Conservation (phyloP, 2,888 invertebrate genomes). For the Trichopria drosophilae region DNA sequence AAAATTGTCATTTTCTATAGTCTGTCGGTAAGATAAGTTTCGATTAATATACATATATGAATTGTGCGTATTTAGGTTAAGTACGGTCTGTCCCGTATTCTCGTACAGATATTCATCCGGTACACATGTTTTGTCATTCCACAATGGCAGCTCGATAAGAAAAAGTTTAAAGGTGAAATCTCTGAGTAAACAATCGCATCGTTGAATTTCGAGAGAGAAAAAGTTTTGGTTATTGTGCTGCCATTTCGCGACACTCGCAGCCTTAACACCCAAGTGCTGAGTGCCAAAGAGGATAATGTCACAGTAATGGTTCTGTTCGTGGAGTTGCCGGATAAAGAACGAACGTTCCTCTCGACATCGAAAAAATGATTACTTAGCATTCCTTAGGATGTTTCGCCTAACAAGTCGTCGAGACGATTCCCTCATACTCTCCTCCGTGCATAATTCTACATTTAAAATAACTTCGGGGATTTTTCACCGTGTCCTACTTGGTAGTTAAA, state of each 20-base stretch:
- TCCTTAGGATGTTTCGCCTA: conserved; percentile 43
- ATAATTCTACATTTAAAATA: too few species aligned
- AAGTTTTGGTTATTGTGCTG: conserved; percentile 15
- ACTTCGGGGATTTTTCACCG: too few species aligned
- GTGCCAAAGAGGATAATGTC: conserved; percentile 50
- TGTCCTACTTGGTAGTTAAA: too few species aligned
- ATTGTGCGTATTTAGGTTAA: too few species aligned
- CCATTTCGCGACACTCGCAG: conserved; percentile 23
- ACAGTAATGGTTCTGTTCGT: conserved; percentile 46
- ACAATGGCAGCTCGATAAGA: too few species aligned
- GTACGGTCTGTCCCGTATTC: too few species aligned
- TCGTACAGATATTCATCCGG: too few species aligned
- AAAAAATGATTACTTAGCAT: conserved; percentile 51
- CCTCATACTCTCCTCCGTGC: conserved; percentile 15
- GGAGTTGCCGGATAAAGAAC: conserved; percentile 32
- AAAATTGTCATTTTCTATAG: too few species aligned
- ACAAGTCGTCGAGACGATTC: conserved; percentile 28
- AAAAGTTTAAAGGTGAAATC: too few species aligned
- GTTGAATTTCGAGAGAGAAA: not conserved
- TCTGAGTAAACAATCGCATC: not conserved
- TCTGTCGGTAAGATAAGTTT: too few species aligned
- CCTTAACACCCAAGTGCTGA: conserved; percentile 47
- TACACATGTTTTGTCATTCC: too few species aligned
- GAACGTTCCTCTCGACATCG: conserved; percentile 15
- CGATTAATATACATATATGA: too few species aligned